Evolutionary conservation across 2,113 vertebrate species (phyloP), one percentile per base, ranked within the genome.

Genomic region (Stomatorhinus ivindoensis): DNA sequence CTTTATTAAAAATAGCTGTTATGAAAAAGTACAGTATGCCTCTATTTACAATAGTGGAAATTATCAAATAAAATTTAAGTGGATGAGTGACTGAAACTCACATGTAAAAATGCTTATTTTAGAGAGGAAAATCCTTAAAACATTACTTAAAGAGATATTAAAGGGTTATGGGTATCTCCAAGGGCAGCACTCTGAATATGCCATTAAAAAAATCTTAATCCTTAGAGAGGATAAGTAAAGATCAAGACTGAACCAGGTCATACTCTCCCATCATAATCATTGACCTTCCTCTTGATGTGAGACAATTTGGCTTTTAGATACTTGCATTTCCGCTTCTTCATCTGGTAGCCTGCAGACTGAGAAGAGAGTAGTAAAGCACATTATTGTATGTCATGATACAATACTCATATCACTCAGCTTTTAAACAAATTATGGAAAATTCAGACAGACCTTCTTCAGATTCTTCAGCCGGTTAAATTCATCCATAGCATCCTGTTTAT

Each of bases 201-300:
- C 69, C 73, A 80, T 82, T n/a, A 42, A 24, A 50, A 15, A 82
- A 15, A 53, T 7, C 51, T 82, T 55, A 53, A 42, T 48, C 15
- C 47, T 42, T 8, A n/a, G 35, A 89, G 10, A 47, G 39, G 13
- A 61, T 4, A 48, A 35, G 3, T 19, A 83, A 42, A 35, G 73
- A 39, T 47, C 13, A 21, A 27, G 44, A 35, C 21, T 19, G 24
- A 27, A 80, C 39, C 51, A 85, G 50, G 89, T 96, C 90, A 96
- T 55, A 87, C 50, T 65, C 95, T 92, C 61, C 89, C 94, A 88
- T 98, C 97, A 39, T 97, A 98, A 61, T 98, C 95, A 9, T 93
- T 95, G 91, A 98, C 96, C 95, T 94, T 97, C 89, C 89, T 95
- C 93, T 98, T 98, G 94, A 98, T 95, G 91, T 98, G 96, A 0